Conservation (phyloP, 2,888 invertebrate genomes). For the Busseola fusca region DNA sequence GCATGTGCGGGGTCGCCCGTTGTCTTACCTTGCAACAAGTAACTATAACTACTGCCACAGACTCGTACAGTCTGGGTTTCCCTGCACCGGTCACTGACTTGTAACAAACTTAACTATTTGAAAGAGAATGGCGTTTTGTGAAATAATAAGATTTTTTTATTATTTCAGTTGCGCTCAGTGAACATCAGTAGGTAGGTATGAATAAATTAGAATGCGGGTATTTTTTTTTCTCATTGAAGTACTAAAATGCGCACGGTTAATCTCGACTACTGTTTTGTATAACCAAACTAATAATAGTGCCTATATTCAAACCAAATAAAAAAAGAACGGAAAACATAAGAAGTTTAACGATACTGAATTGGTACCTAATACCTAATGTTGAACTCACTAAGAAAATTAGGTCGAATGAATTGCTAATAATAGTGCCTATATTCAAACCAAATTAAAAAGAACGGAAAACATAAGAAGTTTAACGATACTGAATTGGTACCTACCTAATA, state of each 20-base stretch:
- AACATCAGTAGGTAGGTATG: conserved; percentile 28
- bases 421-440: neutral
- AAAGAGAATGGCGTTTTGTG: conserved; percentile 42
- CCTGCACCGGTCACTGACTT: conserved; percentile 53
- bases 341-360: conserved; percentile 18
- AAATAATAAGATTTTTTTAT: conserved; percentile 39
- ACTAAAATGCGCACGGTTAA: conserved; percentile 8
- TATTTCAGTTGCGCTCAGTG: conserved; percentile 38
- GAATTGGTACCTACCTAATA: conserved; percentile 22
- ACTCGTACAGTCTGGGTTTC: conserved; percentile 42
- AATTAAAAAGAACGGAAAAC: conserved; percentile 5
- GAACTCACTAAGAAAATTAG: conserved; percentile 35
- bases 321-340: neutral
- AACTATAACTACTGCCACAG: conserved; percentile 60
- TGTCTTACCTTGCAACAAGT: conserved; percentile 76
- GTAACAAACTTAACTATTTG: conserved; percentile 22
- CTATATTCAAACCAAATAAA: neutral
- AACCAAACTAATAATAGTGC: neutral
- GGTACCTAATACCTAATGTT: conserved; percentile 16
- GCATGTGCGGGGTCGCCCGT: conserved; percentile 80
- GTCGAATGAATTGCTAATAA: conserved; percentile 23
- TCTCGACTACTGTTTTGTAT: neutral
- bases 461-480: conserved; percentile 2
- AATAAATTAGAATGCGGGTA: conserved; percentile 44
- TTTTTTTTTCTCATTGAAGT: conserved; percentile 5